phyloP scores from a whole-genome alignment of 2,113 vertebrate genomes.

The Acrocephalus kingi region DNA sequence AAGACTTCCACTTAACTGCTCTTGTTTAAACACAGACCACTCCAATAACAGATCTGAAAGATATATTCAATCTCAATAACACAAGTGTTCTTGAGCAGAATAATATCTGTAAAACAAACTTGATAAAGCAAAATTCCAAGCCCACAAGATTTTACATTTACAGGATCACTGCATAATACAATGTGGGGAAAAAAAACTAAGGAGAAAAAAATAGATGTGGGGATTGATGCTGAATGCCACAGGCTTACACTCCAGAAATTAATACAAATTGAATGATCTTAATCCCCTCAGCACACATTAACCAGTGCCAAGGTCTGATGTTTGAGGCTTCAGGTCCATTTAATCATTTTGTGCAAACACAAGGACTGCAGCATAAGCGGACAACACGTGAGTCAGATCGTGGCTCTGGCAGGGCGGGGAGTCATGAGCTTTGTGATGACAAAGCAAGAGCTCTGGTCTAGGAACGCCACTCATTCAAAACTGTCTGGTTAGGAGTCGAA shows the following conservation, averaged over 20 bases:
- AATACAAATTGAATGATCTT: background rate
- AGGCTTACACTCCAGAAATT: background rate
- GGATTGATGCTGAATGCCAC: background rate
- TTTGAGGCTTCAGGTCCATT: background rate
- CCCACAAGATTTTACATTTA: background rate
- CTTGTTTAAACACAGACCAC: background rate
- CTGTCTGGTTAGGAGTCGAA: background rate
- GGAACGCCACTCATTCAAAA: background rate
- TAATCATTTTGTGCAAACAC: background rate
- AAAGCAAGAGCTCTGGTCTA: background rate
- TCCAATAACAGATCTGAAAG: background rate
- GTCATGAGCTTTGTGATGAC: slow-evolving; percentile 10
- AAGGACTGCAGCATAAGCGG: background rate
- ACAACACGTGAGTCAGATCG: background rate
- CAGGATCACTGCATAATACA: background rate
- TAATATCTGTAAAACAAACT: background rate
- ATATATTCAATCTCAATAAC: background rate
- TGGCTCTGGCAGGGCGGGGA: background rate
- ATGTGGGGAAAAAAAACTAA: background rate
- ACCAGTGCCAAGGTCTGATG: background rate
- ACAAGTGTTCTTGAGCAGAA: background rate
- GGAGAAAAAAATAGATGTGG: background rate
- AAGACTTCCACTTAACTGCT: background rate
- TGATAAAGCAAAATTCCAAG: background rate
- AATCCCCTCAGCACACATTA: background rate